Base-by-base conservation (phyloP, 1,140 invertebrate genomes). In the Rhyacophila brunnea region DNA sequence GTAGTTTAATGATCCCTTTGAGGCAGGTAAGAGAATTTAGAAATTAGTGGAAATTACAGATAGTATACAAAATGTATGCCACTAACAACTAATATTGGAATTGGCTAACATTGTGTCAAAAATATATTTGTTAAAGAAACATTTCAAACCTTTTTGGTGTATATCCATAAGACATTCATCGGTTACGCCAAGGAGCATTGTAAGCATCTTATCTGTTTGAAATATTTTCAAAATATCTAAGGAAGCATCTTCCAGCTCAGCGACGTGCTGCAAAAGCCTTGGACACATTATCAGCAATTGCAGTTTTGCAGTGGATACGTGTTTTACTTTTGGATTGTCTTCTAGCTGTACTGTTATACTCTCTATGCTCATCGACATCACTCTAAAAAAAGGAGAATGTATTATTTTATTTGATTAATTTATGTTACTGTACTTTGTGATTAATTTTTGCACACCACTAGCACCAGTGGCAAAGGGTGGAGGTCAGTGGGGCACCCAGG, bases 201-300 rank as follows among this genome's bases (percentile, higher is more conserved):
- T 87, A 20, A 93, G 71, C 4, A 91, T 85, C 63, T 87, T 85
- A 14, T 90, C 87, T 1, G 83, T 72, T 55, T 84, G 80, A 11
- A 92, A 77, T 6, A 89, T 74, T 45, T 81, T 82, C 0, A 85
- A 81, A 1, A 88, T 71, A 34, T 79, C 77, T 0, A 74, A 62
- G 28, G 81, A 75, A 15, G 84, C 80, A 45, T 74, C 79, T 18
- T 80, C 74, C 43, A 82, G 68, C 28, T 81, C 83, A 10, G 80
- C 70, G 11, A 87, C 75, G 32, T 85, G 81, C 2, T 85, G 80
- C 48, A 90, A 69, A 18, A 93, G 79, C 9, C 81, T 78, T 0
- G 91, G 90, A 68, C 90, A 92, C 5, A 92, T 68, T 6, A 93
- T 86, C 5, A 92, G 80, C 36, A 93, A 85, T 70, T 92, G 89